These are phyloP conservation scores for Eupithecia centaureata DNA, from an alignment of 2,888 invertebrate genomes.

Conservation along the genomic window DNA sequence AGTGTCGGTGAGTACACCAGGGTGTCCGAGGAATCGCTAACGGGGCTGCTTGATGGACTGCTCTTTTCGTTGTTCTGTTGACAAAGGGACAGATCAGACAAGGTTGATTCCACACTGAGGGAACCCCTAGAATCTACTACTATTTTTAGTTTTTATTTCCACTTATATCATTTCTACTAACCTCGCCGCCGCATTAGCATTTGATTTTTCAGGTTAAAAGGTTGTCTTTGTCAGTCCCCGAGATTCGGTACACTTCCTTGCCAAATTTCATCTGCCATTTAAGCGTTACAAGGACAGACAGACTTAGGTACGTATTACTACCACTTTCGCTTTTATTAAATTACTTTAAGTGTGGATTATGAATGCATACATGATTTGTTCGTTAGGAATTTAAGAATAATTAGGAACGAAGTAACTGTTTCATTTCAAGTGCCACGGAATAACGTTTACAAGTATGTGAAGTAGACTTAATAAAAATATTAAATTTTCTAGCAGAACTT, in stretches of 20 bases:
- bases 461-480: neutral
- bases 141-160: neutral
- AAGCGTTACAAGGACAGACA: neutral
- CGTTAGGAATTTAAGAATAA: neutral
- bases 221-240: neutral
- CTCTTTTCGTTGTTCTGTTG: constrained; percentile 38
- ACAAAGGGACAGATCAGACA: neutral
- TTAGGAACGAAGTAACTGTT: neutral
- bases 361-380: neutral
- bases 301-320: neutral
- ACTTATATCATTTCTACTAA: neutral
- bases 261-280: neutral
- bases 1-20: constrained; percentile 63
- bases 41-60: constrained; percentile 59
- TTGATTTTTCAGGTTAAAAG: neutral
- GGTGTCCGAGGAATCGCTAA: constrained; percentile 74
- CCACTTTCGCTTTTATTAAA: too few species aligned
- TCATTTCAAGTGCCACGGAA: neutral
- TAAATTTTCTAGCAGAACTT: neutral
- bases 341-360: too few species aligned
- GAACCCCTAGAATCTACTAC: too few species aligned
- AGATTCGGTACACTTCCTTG: neutral
- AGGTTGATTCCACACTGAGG: neutral
- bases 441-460: neutral
- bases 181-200: neutral